Evolutionary conservation across 2,888 invertebrate genomes (phyloP).

Genomic region (Phlogophora meticulosa): DNA sequence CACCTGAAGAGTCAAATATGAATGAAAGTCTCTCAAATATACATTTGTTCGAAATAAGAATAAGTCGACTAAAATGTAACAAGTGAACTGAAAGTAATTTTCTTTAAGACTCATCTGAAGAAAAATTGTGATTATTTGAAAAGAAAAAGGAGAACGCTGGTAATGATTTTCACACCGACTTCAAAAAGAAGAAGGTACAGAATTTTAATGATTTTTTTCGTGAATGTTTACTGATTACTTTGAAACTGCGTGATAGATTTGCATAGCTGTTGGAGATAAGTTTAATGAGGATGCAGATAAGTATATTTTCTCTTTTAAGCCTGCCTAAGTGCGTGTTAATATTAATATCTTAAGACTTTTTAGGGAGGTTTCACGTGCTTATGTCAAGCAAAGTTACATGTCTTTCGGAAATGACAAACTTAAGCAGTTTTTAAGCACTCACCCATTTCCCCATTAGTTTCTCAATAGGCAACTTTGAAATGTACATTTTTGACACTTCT

Average conservation of each 20-base stretch:
- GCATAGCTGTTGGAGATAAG: slow-evolving; percentile 33
- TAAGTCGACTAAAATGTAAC: slow-evolving; percentile 72
- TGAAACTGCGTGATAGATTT: slow-evolving; percentile 47
- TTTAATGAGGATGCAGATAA: slow-evolving; percentile 28
- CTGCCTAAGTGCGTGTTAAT: slow-evolving; percentile 17
- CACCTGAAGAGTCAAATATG: slow-evolving; percentile 60
- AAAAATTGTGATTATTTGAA: slow-evolving; percentile 77
- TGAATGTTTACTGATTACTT: slow-evolving; percentile 62
- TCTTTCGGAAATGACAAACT: too few species aligned
- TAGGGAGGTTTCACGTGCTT: too few species aligned
- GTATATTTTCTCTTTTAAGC: not conserved
- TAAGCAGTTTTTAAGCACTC: too few species aligned
- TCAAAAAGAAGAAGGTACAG: slow-evolving; percentile 45
- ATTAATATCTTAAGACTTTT: not conserved
- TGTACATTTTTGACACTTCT: too few species aligned
- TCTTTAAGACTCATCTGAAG: slow-evolving; percentile 75
- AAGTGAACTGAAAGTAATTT: slow-evolving; percentile 77
- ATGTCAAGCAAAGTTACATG: too few species aligned
- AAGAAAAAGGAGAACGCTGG: slow-evolving; percentile 77
- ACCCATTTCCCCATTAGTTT: too few species aligned
- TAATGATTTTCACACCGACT: slow-evolving; percentile 76
- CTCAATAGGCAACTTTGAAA: too few species aligned
- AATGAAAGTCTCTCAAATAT: slow-evolving; percentile 51
- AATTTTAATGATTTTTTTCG: slow-evolving; percentile 52
- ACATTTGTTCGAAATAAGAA: slow-evolving; percentile 69